These are phyloP conservation scores for Etheostoma spectabile DNA, from an alignment of 2,113 vertebrate species.

Conservation along the genomic window DNA sequence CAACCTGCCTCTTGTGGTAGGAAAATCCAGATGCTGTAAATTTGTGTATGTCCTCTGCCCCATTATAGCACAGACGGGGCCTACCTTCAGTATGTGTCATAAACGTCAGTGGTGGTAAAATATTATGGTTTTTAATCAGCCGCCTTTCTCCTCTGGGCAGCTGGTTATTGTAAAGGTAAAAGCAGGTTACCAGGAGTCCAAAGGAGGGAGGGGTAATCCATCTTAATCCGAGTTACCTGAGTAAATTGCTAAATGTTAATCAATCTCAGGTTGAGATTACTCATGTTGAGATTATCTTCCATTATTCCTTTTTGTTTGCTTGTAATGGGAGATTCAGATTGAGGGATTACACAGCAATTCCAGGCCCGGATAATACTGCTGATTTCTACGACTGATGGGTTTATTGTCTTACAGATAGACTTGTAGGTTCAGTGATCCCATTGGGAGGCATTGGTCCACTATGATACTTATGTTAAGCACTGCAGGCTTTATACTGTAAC, in stretches of 20 bases:
- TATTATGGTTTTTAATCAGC: constrained; percentile 3
- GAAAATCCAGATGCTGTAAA: constrained; percentile 32
- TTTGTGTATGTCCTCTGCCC: not conserved
- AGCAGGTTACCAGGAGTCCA: not conserved
- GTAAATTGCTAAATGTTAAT: constrained; percentile 51
- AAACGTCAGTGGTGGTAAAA: not conserved
- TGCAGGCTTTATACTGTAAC: constrained; percentile 35
- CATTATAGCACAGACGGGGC: constrained; percentile 10
- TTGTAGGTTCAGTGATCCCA: constrained; percentile 54
- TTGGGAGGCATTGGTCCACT: constrained; percentile 32
- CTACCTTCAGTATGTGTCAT: not conserved
- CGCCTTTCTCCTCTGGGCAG: constrained; percentile 2
- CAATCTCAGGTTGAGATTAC: constrained; percentile 63
- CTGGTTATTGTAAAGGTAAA: constrained; percentile 8
- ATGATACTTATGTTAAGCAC: constrained; percentile 50
- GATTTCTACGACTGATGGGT: constrained; percentile 52
- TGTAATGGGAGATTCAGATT: constrained; percentile 67
- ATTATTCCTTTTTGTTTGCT: constrained; percentile 69
- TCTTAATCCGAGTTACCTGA: constrained; percentile 55
- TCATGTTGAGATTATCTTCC: constrained; percentile 68
- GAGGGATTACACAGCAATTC: constrained; percentile 70
- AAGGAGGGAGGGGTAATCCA: constrained; percentile 45
- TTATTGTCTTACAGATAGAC: constrained; percentile 57
- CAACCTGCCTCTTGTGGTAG: constrained; percentile 9
- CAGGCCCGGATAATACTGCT: constrained; percentile 60